A percentile compares a stretch with the other conserved stretches of the same genome.
phyloP scores from a whole-genome alignment of 2,888 invertebrate genomes.

The Perdita meconis region DNA sequence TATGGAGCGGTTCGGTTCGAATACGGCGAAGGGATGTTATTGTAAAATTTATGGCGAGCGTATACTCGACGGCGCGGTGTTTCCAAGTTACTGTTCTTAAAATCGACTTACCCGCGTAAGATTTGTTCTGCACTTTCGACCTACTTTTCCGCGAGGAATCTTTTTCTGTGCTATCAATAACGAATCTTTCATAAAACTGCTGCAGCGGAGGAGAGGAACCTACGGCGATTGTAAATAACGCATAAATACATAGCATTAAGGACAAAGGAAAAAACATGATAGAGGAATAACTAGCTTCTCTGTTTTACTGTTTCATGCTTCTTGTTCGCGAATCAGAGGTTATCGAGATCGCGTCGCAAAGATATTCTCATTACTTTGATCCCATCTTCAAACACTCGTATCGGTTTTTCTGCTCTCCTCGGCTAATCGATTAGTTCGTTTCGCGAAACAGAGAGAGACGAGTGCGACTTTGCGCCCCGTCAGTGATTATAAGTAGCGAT shows the following conservation, averaged over 20 bases:
- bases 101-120: not conserved
- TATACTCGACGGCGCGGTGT: too few relatives aligned
- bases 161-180: not conserved
- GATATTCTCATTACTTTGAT: constrained; percentile 1
- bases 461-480: not conserved
- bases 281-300: not conserved
- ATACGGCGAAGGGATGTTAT: too few relatives aligned
- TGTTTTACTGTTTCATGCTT: not conserved
- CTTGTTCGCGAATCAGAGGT: not conserved
- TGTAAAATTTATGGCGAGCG: too few relatives aligned
- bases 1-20: too few relatives aligned
- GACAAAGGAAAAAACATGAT: not conserved
- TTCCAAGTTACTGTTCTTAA: not conserved
- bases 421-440: constrained; percentile 26
- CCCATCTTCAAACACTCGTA: not conserved
- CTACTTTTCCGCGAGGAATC: not conserved
- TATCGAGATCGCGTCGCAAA: not conserved
- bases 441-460: constrained; percentile 1
- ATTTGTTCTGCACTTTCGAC: not conserved
- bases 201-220: not conserved
- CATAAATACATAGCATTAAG: not conserved
- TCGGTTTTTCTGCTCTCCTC: not conserved
- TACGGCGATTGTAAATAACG: not conserved
- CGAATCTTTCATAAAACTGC: not conserved
- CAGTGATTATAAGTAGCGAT: too few relatives aligned